These are phyloP conservation scores for Zeuzera pyrina DNA, from an alignment of 2,888 invertebrate genomes.

Conservation along the genomic window DNA sequence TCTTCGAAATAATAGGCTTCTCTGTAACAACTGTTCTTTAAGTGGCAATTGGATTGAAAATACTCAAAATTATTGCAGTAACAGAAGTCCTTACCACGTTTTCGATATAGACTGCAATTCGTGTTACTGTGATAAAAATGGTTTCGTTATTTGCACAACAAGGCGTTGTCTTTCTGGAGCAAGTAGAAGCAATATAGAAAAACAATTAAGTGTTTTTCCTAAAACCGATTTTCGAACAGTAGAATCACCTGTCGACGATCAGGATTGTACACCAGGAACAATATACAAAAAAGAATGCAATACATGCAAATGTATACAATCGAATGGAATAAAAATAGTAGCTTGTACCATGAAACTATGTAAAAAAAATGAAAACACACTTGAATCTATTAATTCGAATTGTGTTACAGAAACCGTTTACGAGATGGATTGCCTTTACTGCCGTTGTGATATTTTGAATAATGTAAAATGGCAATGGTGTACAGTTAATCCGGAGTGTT, in stretches of 20 bases:
- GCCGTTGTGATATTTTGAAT: slow-evolving; percentile 27
- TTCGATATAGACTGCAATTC: slow-evolving; percentile 66
- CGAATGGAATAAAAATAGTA: slow-evolving; percentile 33
- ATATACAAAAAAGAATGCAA: slow-evolving; percentile 43
- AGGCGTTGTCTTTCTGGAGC: slow-evolving; percentile 31
- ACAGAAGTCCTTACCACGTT: slow-evolving; percentile 27
- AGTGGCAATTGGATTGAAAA: slow-evolving; percentile 7
- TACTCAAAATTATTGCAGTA: slow-evolving; percentile 24
- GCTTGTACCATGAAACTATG: slow-evolving; percentile 51
- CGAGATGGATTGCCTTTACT: slow-evolving; percentile 35
- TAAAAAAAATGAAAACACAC: slow-evolving; percentile 3
- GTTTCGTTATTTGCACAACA: slow-evolving; percentile 51
- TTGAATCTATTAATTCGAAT: slow-evolving; percentile 11
- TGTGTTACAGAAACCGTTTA: slow-evolving; percentile 36
- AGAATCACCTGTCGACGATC: slow-evolving; percentile 20
- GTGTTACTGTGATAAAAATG: slow-evolving; percentile 60
- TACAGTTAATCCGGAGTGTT: slow-evolving; percentile 21
- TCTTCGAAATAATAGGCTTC: slow-evolving; percentile 53
- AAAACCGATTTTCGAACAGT: slow-evolving; percentile 5
- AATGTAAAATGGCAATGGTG: slow-evolving; percentile 31
- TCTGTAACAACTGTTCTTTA: slow-evolving; percentile 47
- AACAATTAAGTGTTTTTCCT: no score
- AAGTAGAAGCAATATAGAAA: slow-evolving; percentile 10
- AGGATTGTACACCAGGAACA: slow-evolving; percentile 34
- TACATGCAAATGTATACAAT: slow-evolving; percentile 36